Percentiles rank a stretch among this genome's conserved stretches.
phyloP scores from a whole-genome alignment of 2,113 vertebrate species.

The Pontoporia blainvillei region DNA sequence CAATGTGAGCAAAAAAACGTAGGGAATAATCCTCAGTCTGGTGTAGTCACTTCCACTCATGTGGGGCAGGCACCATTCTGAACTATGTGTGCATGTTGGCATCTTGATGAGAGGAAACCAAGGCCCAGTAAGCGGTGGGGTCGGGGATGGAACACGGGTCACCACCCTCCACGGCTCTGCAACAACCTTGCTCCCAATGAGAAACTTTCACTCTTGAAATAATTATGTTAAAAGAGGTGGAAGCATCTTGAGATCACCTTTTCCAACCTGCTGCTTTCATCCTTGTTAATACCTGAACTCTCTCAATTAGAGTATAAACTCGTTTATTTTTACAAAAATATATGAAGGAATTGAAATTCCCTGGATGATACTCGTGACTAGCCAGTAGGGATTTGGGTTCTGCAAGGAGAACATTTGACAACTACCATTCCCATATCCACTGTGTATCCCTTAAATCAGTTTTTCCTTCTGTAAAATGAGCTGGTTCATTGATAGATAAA shows the following conservation, averaged over 20 bases:
- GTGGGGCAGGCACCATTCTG: too few relatives aligned
- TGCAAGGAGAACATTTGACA: background rate
- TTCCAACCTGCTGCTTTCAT: background rate
- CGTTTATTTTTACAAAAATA: background rate
- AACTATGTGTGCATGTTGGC: rapidly evolving
- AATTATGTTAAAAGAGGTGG: background rate
- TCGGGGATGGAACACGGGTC: background rate
- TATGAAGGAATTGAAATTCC: background rate
- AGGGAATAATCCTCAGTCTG: background rate
- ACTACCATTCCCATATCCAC: background rate
- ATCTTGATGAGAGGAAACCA: background rate
- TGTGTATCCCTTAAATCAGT: background rate
- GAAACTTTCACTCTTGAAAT: background rate
- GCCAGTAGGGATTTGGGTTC: background rate
- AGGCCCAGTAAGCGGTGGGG: background rate
- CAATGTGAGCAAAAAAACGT: background rate
- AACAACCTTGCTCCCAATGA: background rate
- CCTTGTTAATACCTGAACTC: background rate
- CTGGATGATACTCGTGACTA: background rate
- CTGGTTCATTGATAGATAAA: background rate
- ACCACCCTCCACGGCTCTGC: rapidly evolving
- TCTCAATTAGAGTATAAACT: background rate
- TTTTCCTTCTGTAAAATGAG: background rate
- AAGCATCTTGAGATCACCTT: background rate
- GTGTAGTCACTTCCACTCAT: background rate